Conservation (phyloP, 2,888 invertebrate species). For the Elgonia sp. region DNA sequence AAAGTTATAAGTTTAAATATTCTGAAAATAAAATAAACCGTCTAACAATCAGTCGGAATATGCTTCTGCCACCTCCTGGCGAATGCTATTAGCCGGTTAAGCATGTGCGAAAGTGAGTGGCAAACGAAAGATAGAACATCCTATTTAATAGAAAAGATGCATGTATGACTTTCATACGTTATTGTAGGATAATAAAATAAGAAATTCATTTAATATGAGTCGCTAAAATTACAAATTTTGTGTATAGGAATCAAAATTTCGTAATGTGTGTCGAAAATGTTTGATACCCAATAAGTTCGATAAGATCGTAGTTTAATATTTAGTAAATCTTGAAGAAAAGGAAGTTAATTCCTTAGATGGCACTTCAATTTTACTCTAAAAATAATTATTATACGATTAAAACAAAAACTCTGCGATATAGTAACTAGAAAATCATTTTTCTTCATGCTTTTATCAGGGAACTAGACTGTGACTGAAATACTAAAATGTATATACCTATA, state of each 20-base stretch:
- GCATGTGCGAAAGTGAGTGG: slow-evolving; percentile 72
- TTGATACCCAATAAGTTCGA: no score
- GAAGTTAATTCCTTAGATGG: no score
- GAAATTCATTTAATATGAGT: no score
- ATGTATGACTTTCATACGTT: slow-evolving; percentile 39
- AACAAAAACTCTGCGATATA: slow-evolving; percentile 14
- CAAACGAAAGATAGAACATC: slow-evolving; percentile 71
- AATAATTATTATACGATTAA: neutral
- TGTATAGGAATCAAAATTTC: no score
- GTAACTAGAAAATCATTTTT: slow-evolving; percentile 54
- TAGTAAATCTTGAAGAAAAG: no score
- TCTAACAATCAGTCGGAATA: neutral
- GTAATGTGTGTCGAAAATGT: no score
- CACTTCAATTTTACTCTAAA: no score
- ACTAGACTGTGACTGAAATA: slow-evolving; percentile 36
- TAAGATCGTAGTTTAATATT: no score
- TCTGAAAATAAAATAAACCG: neutral
- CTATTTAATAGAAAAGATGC: slow-evolving; percentile 53
- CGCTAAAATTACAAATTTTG: no score
- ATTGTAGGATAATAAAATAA: slow-evolving; percentile 38
- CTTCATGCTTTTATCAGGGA: slow-evolving; percentile 63
- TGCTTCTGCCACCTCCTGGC: slow-evolving; percentile 31
- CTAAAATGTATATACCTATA: slow-evolving; percentile 15
- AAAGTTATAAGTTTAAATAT: no score
- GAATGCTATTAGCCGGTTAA: slow-evolving; percentile 27